Conservation (phyloP, 2,797 vertebrate genomes). For the Sphenodon punctatus region DNA sequence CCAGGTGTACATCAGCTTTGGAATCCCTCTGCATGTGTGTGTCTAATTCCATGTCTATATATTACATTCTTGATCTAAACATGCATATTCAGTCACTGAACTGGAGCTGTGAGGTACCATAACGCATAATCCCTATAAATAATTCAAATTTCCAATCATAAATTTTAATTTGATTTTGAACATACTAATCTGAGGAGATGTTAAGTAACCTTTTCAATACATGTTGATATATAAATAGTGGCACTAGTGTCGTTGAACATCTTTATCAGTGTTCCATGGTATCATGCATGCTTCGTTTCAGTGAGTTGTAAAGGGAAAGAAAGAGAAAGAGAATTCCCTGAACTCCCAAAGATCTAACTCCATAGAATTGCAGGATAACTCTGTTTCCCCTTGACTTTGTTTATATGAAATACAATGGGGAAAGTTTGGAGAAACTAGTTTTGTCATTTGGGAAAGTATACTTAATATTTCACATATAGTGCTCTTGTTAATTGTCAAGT, state of each 20-base stretch:
- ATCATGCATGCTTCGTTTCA: neutral
- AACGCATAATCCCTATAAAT: constrained; percentile 65
- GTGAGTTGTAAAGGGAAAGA: constrained; percentile 3
- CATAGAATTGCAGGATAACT: neutral
- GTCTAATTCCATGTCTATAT: neutral
- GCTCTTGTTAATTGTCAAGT: neutral
- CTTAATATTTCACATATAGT: neutral
- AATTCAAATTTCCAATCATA: constrained; percentile 70
- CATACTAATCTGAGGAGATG: constrained; percentile 64
- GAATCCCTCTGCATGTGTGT: neutral
- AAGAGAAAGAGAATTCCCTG: constrained; percentile 32
- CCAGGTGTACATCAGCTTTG: neutral
- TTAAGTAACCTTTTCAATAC: constrained; percentile 68
- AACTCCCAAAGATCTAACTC: neutral
- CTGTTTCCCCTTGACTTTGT: neutral
- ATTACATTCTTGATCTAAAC: constrained; percentile 50
- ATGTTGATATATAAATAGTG: constrained; percentile 64
- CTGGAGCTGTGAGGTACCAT: constrained; percentile 48
- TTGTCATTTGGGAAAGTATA: neutral
- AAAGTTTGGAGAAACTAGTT: neutral
- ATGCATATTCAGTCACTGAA: constrained; percentile 50
- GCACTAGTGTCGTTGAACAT: constrained; percentile 55
- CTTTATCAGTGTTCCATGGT: constrained; percentile 48
- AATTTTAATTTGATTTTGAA: constrained; percentile 69
- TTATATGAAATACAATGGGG: neutral